Conservation (phyloP, 2,888 invertebrate species). For the Drosophila hamatofila region DNA sequence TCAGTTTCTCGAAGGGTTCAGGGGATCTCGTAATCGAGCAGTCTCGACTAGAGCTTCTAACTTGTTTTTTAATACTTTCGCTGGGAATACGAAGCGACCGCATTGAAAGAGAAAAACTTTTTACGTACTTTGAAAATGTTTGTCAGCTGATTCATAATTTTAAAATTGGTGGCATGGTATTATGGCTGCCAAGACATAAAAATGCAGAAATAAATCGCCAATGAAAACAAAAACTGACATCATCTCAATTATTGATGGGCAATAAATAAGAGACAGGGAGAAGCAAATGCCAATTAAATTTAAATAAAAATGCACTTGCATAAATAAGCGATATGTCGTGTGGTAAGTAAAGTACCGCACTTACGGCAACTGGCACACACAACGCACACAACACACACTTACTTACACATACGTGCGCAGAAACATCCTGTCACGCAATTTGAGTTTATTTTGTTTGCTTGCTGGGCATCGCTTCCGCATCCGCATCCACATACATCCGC, state of each 20-base stretch:
- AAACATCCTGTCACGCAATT: slow-evolving; percentile 63
- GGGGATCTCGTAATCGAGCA: too few species aligned
- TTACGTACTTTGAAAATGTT: background rate
- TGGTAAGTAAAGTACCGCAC: slow-evolving; percentile 65
- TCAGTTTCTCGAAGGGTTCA: too few species aligned
- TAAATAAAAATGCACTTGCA: slow-evolving; percentile 73
- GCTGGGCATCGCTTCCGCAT: slow-evolving; percentile 41
- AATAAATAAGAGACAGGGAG: slow-evolving; percentile 3
- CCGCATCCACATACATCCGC: slow-evolving; percentile 7
- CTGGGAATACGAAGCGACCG: too few species aligned
- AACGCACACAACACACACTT: background rate
- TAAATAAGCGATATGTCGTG: slow-evolving; percentile 53
- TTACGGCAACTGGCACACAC: slow-evolving; percentile 41
- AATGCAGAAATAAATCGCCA: slow-evolving; percentile 26
- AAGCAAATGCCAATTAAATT: slow-evolving; percentile 69
- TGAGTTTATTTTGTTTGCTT: slow-evolving; percentile 62
- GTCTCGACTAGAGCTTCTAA: too few species aligned
- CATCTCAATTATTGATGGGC: slow-evolving; percentile 35
- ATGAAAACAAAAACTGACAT: slow-evolving; percentile 16
- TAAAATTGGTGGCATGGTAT: background rate
- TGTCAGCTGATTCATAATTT: slow-evolving; percentile 34
- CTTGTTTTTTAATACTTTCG: too few species aligned
- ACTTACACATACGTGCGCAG: slow-evolving; percentile 2
- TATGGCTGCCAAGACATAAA: slow-evolving; percentile 41
- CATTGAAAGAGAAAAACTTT: background rate